Base-by-base conservation (phyloP, 2,797 vertebrate genomes). In the Argya squamiceps region DNA sequence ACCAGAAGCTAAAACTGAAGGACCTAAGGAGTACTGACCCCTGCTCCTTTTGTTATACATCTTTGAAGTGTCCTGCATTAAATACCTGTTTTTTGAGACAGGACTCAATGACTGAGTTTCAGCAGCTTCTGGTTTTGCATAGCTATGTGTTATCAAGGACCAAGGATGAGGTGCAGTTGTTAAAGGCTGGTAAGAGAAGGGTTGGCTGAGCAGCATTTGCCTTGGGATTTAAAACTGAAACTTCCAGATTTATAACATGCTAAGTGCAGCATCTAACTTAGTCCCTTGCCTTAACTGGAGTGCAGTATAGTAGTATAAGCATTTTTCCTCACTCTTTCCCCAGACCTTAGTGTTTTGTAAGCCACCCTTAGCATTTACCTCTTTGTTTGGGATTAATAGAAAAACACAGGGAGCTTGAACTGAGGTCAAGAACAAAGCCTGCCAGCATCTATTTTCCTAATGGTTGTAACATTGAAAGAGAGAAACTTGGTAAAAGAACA, bases 381-480 rank as follows among this genome's bases (percentile, higher is more conserved):
- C 63, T 89, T 84, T 94, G 47, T 85, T 89, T 91, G 82, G 44
- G 53, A 75, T 91, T 88, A 83, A 88, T 23, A 43, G 76, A 30
- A 76, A 89, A 92, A 75, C 37, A 83, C 46, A n/a, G 71, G 75
- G 81, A 89, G 76, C 75, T 85, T 96, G 84, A 92, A 88, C 87
- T 75, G 79, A 89, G 92, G 91, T 95, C 84, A 93, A 77, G 81
- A 92, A 71, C 87, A 91, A 89, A 93, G 36, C 44, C 55, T 1
- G 0, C 83, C 59, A 76, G 88, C 86, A 88, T 94, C 53, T 53
- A 41, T 94, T 92, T 92, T 93, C 74, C 71, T 92, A 75, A 89
- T 64, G 49, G 49, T 76, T 29, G 64, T 68, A 92, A 32, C 44
- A 34, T 0, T 75, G 53, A 83, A 85, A 50, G 56, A 84, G 76